Evolutionary conservation across 1,140 invertebrate species (phyloP), one percentile per base, ranked within the genome.

Genomic region (Chymomyza costata): DNA sequence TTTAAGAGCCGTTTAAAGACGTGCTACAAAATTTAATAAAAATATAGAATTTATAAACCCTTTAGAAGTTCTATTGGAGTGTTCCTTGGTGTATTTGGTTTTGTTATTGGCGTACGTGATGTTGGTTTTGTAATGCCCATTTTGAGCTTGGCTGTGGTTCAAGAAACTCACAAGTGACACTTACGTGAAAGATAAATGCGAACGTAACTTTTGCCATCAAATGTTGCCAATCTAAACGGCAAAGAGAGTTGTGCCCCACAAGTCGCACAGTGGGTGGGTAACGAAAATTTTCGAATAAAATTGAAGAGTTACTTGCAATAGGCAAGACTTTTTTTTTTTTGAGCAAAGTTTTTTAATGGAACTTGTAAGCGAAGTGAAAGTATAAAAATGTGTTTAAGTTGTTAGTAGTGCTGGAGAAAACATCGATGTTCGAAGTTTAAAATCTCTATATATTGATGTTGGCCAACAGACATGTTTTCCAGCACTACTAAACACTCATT

Each of bases 141-240:
- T 48, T 49, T 46, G 25, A 31, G 58, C 44, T 80, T 80, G 73
- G 73, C 74, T 68, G 67, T 51, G 73, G 74, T 80, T 80, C 68
- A 81, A 80, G 65, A 73, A 80, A 80, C 64, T 73, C 74, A 58
- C 74, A 81, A 81, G 71, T 66, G 70, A 76, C 71, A 76, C 70
- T 67, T 78, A 64, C 67, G 68, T 50, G 53, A 80, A 73, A 80
- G 73, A 81, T 73, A 80, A 80, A 80, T 80, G 74, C 53, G 64
- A 80, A 67, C 60, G 64, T 73, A 80, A 80, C 74, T 80, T 80
- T 68, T 59, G 60, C 73, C 73, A 80, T 80, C 74, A 80, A 81
- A 81, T 80, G 74, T 81, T 80, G 74, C 74, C 73, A 80, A 80
- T 80, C 73, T 65, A 63, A 52, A 57, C 25, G 19, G 41, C 18